Conservation (phyloP, 1,140 invertebrate species). For the Aporrectodea caliginosa region DNA sequence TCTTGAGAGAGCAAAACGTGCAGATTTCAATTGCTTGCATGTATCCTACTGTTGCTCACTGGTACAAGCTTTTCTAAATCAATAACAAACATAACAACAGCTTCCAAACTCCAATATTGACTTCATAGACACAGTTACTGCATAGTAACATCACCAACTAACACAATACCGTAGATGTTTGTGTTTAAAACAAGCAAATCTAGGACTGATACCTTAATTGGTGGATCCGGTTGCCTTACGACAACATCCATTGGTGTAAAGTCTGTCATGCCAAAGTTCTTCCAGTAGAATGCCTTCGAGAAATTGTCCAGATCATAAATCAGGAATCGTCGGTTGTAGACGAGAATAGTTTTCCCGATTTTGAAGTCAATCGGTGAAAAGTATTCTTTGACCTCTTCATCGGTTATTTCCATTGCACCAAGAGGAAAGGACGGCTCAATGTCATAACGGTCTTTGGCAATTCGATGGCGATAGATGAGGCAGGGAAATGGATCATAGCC, state of each 20-base stretch:
- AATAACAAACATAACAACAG: no score
- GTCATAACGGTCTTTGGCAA: conserved; percentile 74
- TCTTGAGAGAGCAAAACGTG: no score
- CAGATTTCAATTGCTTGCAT: no score
- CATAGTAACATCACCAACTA: no score
- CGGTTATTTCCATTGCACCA: conserved; percentile 61
- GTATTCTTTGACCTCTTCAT: conserved; percentile 62
- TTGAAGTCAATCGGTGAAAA: conserved; percentile 67
- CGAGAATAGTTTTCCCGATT: conserved; percentile 72
- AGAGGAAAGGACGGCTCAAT: conserved; percentile 59
- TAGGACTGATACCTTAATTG: conserved; percentile 37
- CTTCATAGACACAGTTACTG: no score
- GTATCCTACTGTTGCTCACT: no score
- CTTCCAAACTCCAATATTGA: no score
- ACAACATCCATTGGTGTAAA: conserved; percentile 52
- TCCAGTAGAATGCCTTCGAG: conserved; percentile 75
- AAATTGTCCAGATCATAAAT: conserved; percentile 75
- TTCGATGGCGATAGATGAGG: conserved; percentile 59
- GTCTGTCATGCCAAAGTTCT: conserved; percentile 58
- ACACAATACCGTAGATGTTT: no score
- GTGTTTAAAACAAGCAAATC: no score
- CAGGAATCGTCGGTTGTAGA: conserved; percentile 74
- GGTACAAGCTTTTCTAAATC: no score
- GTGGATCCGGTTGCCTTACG: conserved; percentile 58
- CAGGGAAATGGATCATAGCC: conserved; percentile 55